phyloP scores from a whole-genome alignment of 2,888 invertebrate genomes.

The Petrophora chlorosata region DNA sequence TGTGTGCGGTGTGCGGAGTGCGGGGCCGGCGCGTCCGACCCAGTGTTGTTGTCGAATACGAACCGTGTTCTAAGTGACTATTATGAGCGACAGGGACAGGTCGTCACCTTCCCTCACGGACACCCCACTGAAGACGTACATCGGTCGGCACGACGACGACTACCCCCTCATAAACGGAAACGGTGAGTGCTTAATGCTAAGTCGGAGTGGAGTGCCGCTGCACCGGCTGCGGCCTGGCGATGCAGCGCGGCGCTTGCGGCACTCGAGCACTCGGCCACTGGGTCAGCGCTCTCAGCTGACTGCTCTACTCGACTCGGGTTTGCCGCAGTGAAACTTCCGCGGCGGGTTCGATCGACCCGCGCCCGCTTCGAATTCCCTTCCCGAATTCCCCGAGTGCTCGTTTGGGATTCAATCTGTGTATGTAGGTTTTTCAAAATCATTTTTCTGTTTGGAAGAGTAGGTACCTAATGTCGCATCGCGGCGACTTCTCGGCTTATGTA shows the following conservation, averaged over 20 bases:
- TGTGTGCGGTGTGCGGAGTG: slow-evolving; percentile 72
- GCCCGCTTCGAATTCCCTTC: slow-evolving; percentile 35
- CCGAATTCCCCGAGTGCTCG: slow-evolving; percentile 5
- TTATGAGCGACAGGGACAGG: slow-evolving; percentile 96
- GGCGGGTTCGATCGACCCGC: slow-evolving; percentile 71
- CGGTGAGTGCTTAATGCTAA: slow-evolving; percentile 72
- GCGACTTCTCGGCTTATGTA: slow-evolving; percentile 7
- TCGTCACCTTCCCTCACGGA: slow-evolving; percentile 94
- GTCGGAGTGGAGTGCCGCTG: slow-evolving; percentile 6
- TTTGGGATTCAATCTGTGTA: neutral
- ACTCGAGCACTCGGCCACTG: slow-evolving; percentile 8
- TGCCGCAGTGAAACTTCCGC: slow-evolving; percentile 74
- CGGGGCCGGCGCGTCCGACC: slow-evolving; percentile 74
- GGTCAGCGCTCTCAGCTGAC: slow-evolving; percentile 23
- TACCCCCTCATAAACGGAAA: slow-evolving; percentile 91
- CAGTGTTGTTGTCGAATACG: slow-evolving; percentile 59
- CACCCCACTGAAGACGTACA: slow-evolving; percentile 93
- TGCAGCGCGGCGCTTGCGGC: slow-evolving; percentile 31
- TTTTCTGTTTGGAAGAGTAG: neutral
- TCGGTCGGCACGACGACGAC: slow-evolving; percentile 92
- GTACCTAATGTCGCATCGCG: neutral
- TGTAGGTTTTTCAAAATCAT: neutral
- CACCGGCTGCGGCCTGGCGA: slow-evolving; percentile 41
- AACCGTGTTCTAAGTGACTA: slow-evolving; percentile 82
- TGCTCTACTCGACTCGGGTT: slow-evolving; percentile 50